Conservation (phyloP, 1,140 invertebrate species). For the Drosophila grimshawi region DNA sequence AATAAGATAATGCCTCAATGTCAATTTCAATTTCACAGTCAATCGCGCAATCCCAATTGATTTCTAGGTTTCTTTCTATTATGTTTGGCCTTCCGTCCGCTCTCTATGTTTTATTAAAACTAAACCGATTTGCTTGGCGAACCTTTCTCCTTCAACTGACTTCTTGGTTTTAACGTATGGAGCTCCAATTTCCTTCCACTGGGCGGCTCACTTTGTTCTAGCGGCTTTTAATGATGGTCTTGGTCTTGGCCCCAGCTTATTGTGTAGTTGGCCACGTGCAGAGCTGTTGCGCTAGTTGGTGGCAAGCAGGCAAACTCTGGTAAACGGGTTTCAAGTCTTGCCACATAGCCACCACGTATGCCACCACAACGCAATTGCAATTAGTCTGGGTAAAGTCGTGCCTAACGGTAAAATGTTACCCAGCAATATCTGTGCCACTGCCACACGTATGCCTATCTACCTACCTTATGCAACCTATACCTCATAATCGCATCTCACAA, state of each 20-base stretch:
- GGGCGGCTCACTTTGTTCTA: slow-evolving; percentile 54
- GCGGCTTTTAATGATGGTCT: slow-evolving; percentile 27
- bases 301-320: slow-evolving; percentile 29
- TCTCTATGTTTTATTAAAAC: slow-evolving; percentile 7
- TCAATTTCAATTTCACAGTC: slow-evolving; percentile 32
- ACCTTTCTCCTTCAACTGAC: slow-evolving; percentile 21
- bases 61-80: slow-evolving; percentile 44
- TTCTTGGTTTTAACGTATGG: slow-evolving; percentile 8
- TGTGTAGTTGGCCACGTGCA: slow-evolving; percentile 54
- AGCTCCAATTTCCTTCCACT: slow-evolving; percentile 51
- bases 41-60: slow-evolving; percentile 45
- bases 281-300: slow-evolving; percentile 33
- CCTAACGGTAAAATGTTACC: slow-evolving; percentile 68
- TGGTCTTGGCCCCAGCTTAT: slow-evolving; percentile 22
- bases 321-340: slow-evolving; percentile 63
- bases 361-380: slow-evolving; percentile 47
- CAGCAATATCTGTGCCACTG: no score
- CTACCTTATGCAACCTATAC: background rate
- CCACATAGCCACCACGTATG: slow-evolving; percentile 41
- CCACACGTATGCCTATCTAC: slow-evolving; percentile 7
- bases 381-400: slow-evolving; percentile 81
- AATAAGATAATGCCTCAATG: slow-evolving; percentile 22
- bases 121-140: slow-evolving; percentile 35
- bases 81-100: slow-evolving; percentile 30
- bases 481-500: slow-evolving; percentile 64